Conservation (phyloP, 1,140 invertebrate genomes). For the Hyphantria cunea region DNA sequence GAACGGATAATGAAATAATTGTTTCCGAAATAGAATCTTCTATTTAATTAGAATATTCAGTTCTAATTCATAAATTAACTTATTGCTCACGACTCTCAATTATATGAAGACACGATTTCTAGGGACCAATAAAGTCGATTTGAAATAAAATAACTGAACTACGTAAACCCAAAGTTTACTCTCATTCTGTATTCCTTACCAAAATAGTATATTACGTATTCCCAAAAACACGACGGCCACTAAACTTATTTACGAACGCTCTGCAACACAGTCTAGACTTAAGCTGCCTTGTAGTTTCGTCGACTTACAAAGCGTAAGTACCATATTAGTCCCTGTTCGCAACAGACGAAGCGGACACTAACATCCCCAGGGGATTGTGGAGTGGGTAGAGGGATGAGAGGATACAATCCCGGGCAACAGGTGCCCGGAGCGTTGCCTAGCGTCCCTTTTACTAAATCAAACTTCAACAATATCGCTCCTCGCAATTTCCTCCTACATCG, state of each 20-base stretch:
- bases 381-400: constrained; percentile 3
- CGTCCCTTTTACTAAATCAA: constrained; percentile 23
- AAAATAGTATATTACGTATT: constrained; percentile 1
- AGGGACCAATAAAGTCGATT: constrained; percentile 3
- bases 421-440: constrained; percentile 38
- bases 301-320: constrained; percentile 39
- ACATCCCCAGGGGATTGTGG: constrained; percentile 13
- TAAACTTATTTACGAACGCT: constrained; percentile 25
- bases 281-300: constrained; percentile 30
- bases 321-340: constrained; percentile 32
- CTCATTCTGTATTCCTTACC: constrained; percentile 4
- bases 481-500: constrained; percentile 21
- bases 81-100: background rate
- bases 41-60: too few relatives aligned
- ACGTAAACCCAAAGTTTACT: too few relatives aligned
- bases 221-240: constrained; percentile 2
- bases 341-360: constrained; percentile 28
- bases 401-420: constrained; percentile 35
- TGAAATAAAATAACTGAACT: constrained; percentile 15
- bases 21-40: too few relatives aligned
- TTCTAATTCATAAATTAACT: background rate
- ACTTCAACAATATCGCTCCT: constrained; percentile 24
- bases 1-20: too few relatives aligned
- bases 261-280: constrained; percentile 27
- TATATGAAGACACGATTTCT: background rate